phyloP scores from a whole-genome alignment of 2,888 invertebrate genomes.

The Steromphala cineraria region DNA sequence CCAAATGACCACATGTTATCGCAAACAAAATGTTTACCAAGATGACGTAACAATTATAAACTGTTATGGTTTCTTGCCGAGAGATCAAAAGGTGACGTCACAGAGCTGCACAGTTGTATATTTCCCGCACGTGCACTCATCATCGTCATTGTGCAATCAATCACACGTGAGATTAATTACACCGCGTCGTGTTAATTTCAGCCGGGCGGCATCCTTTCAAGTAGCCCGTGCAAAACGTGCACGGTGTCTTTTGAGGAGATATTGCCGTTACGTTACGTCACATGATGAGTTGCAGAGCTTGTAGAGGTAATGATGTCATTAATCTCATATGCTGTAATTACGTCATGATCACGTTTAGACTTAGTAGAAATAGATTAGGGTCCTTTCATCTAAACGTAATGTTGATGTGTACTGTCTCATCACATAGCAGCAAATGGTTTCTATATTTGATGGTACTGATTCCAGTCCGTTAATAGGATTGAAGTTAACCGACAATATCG shows the following conservation, averaged over 20 bases:
- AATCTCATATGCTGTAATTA: neutral
- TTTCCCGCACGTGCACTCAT: neutral
- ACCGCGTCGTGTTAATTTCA: neutral
- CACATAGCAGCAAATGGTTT: neutral
- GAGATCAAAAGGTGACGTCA: too few relatives aligned
- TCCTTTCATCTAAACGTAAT: neutral
- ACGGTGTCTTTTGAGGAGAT: neutral
- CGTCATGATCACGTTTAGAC: neutral
- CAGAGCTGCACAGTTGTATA: too few relatives aligned
- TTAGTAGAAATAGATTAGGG: neutral
- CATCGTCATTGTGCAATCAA: neutral
- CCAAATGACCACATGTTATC: too few relatives aligned
- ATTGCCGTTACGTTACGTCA: neutral
- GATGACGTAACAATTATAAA: neutral
- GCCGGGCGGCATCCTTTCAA: neutral
- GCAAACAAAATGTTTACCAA: too few relatives aligned
- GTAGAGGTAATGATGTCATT: neutral
- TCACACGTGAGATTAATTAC: neutral
- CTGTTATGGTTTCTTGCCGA: neutral
- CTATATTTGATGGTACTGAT: neutral
- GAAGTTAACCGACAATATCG: neutral
- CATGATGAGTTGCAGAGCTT: neutral
- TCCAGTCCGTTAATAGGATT: neutral
- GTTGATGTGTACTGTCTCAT: neutral
- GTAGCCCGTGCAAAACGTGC: neutral